These are phyloP conservation scores for Pseudomugil tenellus DNA, from an alignment of 2,797 vertebrate genomes.

Conservation along the genomic window DNA sequence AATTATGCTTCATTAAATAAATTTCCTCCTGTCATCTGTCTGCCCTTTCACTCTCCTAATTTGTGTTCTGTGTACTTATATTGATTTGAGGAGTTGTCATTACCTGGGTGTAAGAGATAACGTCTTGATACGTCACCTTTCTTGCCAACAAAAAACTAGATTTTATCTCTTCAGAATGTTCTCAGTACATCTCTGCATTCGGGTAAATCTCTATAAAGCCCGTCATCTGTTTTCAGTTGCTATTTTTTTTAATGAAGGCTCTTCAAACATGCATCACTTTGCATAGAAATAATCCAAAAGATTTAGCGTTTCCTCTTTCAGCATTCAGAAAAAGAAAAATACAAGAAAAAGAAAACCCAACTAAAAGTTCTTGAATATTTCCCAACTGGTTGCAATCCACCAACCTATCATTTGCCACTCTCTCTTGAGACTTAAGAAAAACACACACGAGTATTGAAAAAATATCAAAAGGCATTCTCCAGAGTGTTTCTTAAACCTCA, in stretches of 20 bases:
- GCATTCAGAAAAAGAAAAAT: slow-evolving; percentile 1
- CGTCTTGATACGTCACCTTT: slow-evolving; percentile 51
- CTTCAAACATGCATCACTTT: background rate
- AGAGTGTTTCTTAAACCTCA: too few relatives aligned
- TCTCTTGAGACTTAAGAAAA: too few relatives aligned
- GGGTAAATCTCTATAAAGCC: slow-evolving; percentile 31
- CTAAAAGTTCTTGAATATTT: slow-evolving; percentile 15
- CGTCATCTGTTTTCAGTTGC: slow-evolving; percentile 30
- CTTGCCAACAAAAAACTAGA: slow-evolving; percentile 43
- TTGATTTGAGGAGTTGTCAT: slow-evolving; percentile 56
- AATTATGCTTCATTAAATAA: slow-evolving; percentile 41
- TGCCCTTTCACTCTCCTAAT: slow-evolving; percentile 48
- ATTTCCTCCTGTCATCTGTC: slow-evolving; percentile 39
- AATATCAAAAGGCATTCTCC: too few relatives aligned
- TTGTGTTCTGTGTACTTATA: slow-evolving; percentile 45
- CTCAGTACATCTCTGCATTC: slow-evolving; percentile 10
- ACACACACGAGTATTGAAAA: background rate
- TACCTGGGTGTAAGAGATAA: slow-evolving; percentile 45
- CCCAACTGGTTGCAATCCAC: background rate
- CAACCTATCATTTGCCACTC: too few relatives aligned
- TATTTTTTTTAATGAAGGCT: slow-evolving; percentile 26
- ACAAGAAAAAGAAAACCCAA: background rate
- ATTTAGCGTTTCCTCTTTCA: slow-evolving; percentile 16
- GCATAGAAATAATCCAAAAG: slow-evolving; percentile 13
- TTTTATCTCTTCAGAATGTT: slow-evolving; percentile 30